Percentiles rank a stretch among this genome's conserved stretches.
Evolutionary conservation across 2,113 vertebrate genomes (phyloP).

Genomic region (Mobula birostris): DNA sequence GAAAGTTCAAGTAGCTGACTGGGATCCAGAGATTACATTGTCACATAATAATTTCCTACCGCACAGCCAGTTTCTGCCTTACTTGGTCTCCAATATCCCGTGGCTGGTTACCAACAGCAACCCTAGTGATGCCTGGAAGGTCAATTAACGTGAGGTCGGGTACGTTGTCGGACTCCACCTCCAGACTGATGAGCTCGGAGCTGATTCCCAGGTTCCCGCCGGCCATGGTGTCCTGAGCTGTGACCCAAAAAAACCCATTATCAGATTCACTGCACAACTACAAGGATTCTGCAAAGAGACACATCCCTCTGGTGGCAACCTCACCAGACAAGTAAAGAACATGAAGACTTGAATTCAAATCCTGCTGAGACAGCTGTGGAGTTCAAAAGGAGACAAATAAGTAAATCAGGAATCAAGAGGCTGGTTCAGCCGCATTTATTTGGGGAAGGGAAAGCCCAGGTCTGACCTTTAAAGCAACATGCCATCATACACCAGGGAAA

Average conservation of each 20-base stretch:
- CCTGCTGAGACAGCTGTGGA: too few species aligned
- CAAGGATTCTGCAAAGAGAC: not conserved
- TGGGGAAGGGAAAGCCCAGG: too few species aligned
- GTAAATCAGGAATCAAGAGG: too few species aligned
- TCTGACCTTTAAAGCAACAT: too few species aligned
- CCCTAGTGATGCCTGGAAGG: slow-evolving; percentile 34
- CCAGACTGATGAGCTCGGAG: slow-evolving; percentile 23
- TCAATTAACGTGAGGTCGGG: slow-evolving; percentile 37
- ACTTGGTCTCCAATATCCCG: slow-evolving; percentile 34
- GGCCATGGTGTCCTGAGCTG: slow-evolving; percentile 32
- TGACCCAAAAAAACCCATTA: not conserved
- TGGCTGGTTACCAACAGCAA: slow-evolving; percentile 29
- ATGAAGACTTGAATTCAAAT: too few species aligned
- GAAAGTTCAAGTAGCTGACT: not conserved
- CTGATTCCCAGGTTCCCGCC: slow-evolving; percentile 19
- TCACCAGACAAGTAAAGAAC: too few species aligned
- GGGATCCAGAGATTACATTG: not conserved
- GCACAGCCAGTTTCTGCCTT: too few species aligned
- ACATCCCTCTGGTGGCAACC: too few species aligned
- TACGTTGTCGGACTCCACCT: not conserved
- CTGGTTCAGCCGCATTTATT: too few species aligned
- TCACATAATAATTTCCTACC: not conserved
- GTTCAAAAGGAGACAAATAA: not conserved
- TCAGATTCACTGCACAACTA: not conserved
- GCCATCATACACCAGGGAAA: too few species aligned